Percentiles rank a stretch among this genome's conserved stretches.
phyloP scores from a whole-genome alignment of 1,140 invertebrate species.

The Drosophila ironensis region DNA sequence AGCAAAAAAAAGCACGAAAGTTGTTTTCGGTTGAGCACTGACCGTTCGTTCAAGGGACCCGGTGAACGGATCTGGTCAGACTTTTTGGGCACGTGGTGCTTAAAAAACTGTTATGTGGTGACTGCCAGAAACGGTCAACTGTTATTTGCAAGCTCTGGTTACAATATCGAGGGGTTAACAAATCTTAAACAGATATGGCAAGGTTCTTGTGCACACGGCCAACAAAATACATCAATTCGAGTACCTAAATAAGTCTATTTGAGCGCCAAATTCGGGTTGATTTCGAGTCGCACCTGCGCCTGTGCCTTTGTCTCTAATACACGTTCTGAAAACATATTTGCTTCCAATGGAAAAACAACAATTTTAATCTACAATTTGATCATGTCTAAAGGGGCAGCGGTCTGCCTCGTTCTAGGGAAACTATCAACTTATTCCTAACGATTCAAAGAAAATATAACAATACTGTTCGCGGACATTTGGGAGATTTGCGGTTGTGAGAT shows the following conservation, averaged over 20 bases:
- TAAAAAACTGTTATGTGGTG: too few species aligned
- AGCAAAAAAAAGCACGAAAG: too few species aligned
- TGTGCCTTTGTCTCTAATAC: constrained; percentile 2
- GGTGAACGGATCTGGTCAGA: too few species aligned
- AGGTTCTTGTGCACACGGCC: constrained; percentile 54
- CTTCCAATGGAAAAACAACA: background rate
- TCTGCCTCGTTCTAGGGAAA: background rate
- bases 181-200: constrained; percentile 73
- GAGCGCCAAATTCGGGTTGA: constrained; percentile 74
- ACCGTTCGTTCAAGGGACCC: too few species aligned
- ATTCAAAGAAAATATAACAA: constrained; percentile 14
- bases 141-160: too few species aligned
- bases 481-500: constrained; percentile 17
- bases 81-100: too few species aligned
- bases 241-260: constrained; percentile 81
- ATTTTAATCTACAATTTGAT: background rate
- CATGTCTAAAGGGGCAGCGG: too few species aligned
- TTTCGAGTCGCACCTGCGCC: constrained; percentile 38
- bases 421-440: background rate
- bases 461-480: constrained; percentile 22
- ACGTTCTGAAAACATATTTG: background rate
- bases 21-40: too few species aligned
- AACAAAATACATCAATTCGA: constrained; percentile 66
- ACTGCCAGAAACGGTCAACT: too few species aligned
- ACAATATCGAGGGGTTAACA: constrained; percentile 36